Evolutionary conservation across 2,888 invertebrate species (phyloP), one percentile per base, ranked within the genome.

Genomic region (Amorpha juglandis): DNA sequence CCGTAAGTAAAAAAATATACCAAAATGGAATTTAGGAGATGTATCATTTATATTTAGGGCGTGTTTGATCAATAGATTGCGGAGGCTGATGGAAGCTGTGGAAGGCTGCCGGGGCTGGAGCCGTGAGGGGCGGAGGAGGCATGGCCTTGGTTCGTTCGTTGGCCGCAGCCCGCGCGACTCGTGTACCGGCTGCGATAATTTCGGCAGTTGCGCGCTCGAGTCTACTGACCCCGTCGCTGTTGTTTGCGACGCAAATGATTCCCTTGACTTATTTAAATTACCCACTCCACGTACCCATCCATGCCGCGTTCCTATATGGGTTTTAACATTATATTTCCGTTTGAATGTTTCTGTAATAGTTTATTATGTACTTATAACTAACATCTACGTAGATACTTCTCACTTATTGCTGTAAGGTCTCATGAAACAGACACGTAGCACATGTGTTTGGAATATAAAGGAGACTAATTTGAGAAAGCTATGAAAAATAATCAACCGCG

Each of bases 191-290:
- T 82, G 90, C 89, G 91, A 90, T 92, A 90, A 92, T 90, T 92
- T 92, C 90, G 92, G 92, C 92, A 83, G 85, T 88, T 86, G 86
- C 83, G 84, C 82, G 84, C 78, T 76, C 72, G 87, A 89, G 92
- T 91, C 83, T 92, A 92, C 90, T 92, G 92, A 92, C 92, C 92
- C 92, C 92, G 86, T 79, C 92, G 86, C 78, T 78, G 87, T 80
- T 88, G 90, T 89, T 91, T 87, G 88, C 90, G 89, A 90, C 91
- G 87, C 89, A 86, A 90, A 89, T 89, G 83, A 89, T 91, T 89
- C 87, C 88, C 92, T 92, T 90, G 90, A 90, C 90, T 92, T 91
- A 92, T 92, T 92, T 88, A 92, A 92, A 91, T 89, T 82, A 76
- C 74, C 78, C 74, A 82, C 80, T 80, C 79, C 69, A 76, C 74